These are phyloP conservation scores for Margarornis squamiger DNA, from an alignment of 2,797 vertebrate species.

Conservation along the genomic window DNA sequence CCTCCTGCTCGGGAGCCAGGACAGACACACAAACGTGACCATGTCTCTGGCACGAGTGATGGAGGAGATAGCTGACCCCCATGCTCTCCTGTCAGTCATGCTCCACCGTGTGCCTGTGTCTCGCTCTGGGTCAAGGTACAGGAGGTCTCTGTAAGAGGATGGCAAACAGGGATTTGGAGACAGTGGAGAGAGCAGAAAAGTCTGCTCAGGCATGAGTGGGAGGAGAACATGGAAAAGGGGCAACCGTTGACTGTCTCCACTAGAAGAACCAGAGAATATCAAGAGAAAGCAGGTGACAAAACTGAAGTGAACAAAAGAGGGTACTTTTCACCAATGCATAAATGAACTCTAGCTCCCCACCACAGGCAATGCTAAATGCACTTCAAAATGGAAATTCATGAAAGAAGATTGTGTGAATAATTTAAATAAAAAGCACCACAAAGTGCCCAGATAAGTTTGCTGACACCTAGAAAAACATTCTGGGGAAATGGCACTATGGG, in stretches of 20 bases:
- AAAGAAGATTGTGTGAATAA: neutral
- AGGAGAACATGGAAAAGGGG: neutral
- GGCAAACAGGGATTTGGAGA: neutral
- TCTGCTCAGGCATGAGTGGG: neutral
- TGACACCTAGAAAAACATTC: neutral
- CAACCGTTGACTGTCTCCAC: neutral
- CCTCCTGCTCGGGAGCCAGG: neutral
- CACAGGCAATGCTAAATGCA: neutral
- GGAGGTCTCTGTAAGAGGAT: neutral
- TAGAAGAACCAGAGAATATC: neutral
- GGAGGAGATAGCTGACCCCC: neutral
- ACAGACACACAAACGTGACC: rapidly evolving
- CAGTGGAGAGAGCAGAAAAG: neutral
- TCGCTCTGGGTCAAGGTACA: neutral
- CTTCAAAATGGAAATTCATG: neutral
- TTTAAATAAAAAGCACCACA: neutral
- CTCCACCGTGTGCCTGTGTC: neutral
- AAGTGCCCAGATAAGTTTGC: neutral
- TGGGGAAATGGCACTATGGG: neutral
- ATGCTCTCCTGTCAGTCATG: neutral
- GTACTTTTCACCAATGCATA: neutral
- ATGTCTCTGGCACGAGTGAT: neutral
- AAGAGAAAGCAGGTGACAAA: neutral
- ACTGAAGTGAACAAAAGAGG: neutral
- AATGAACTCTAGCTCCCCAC: neutral